Base-by-base conservation (phyloP, 1,140 invertebrate genomes). In the Drosophila pectinifera region DNA sequence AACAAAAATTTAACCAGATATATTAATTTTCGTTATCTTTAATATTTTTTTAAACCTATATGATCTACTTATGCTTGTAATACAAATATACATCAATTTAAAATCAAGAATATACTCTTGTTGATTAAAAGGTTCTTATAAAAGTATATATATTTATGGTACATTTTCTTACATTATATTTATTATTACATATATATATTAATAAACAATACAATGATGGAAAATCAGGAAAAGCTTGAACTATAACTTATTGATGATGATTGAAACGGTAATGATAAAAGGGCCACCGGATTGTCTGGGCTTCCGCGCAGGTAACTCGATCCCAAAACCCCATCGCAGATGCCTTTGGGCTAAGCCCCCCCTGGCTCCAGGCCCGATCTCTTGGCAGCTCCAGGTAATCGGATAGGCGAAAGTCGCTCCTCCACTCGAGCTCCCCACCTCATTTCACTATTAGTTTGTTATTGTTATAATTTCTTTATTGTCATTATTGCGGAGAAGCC, bases 401-500 rank as follows among this genome's bases (percentile, higher is more conserved):
- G 83, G 83, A 86, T 86, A 86, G 72, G 83, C 83, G 83, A 86
- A 86, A 86, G 84, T 88, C 73, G 70, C 55, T 39, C 48, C 45
- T 45, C 57, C 43, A 62, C 76, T 77, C 61, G 56, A 18, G 13
- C 11, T 3, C 13, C 36, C 20, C 61, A 22, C 13, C 68, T 67
- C 73, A 75, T 67, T 75, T 67, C 69, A 65, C 73, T 75, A 86
- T 88, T 86, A 85, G 80, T 84, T 85, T 80, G 78, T 84, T 80
- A 84, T 84, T 86, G 83, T 86, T 88, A 86, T 88, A 89, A 86
- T 88, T 88, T 88, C 72, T 86, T 86, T 86, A 84, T 85, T 84
- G 77, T 85, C 76, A 85, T 77, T 84, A 73, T 82, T 46, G 78
- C 45, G 79, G 72, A 59, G 78, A 80, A 67, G 59, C 73, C 62